A percentile compares a stretch with the other conserved stretches of the same genome.
phyloP scores from a whole-genome alignment of 2,113 vertebrate species.

The Trinectes maculatus region DNA sequence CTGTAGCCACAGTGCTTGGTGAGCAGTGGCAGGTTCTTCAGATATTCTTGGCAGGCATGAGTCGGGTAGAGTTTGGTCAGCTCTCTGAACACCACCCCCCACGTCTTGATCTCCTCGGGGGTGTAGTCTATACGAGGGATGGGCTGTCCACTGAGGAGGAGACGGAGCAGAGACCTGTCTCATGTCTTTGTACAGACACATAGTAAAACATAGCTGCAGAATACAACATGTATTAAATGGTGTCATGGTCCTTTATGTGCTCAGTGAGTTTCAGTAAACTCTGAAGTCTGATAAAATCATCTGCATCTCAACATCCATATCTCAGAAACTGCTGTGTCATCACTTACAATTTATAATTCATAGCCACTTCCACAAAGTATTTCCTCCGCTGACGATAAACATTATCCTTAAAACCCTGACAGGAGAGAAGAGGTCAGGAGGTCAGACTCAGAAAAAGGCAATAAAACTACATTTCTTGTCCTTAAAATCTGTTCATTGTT shows the following conservation, averaged over 20 bases:
- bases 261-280: too few species aligned
- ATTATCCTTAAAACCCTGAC: conserved; percentile 97
- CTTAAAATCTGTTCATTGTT: too few species aligned
- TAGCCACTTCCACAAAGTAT: conserved; percentile 98
- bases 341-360: conserved; percentile 98
- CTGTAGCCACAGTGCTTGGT: conserved; percentile 92
- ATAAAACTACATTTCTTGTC: too few species aligned
- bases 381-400: conserved; percentile 96
- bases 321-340: too few species aligned
- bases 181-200: too few species aligned
- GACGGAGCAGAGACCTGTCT: background rate
- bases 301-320: too few species aligned
- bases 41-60: conserved; percentile 94
- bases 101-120: conserved; percentile 91
- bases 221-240: too few species aligned
- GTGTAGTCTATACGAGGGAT: conserved; percentile 94
- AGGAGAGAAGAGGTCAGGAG: conserved; percentile 26
- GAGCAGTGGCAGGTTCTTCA: conserved; percentile 95
- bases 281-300: too few species aligned
- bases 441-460: too few species aligned
- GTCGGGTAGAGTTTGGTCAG: conserved; percentile 95
- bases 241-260: too few species aligned
- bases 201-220: too few species aligned
- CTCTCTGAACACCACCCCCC: conserved; percentile 94
- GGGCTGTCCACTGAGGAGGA: conserved; percentile 86